Evolutionary conservation across 2,888 invertebrate genomes (phyloP).

Genomic region (Drosophila falleni): DNA sequence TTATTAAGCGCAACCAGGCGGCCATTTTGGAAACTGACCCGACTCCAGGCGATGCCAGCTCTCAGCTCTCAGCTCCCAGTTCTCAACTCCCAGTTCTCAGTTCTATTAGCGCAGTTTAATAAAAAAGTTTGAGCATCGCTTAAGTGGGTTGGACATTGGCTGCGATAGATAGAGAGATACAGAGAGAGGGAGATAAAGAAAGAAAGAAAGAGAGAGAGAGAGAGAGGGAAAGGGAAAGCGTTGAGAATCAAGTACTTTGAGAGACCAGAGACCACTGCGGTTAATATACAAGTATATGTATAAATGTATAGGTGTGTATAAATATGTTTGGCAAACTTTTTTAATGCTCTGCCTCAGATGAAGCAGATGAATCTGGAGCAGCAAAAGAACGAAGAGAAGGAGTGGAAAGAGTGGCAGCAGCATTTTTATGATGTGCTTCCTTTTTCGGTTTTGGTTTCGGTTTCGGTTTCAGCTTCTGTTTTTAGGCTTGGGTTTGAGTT

Average conservation of each 20-base stretch:
- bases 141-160: constrained; percentile 58
- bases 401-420: constrained; percentile 1
- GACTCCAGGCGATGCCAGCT: constrained; percentile 40
- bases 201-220: not conserved
- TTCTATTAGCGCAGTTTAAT: constrained; percentile 80
- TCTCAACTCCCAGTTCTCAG: constrained; percentile 43
- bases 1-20: constrained; percentile 82
- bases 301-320: constrained; percentile 41
- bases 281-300: constrained; percentile 57
- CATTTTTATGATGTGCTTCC: constrained; percentile 67
- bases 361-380: constrained; percentile 11
- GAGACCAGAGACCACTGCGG: constrained; percentile 48
- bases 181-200: not conserved
- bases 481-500: constrained; percentile 21
- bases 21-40: constrained; percentile 80
- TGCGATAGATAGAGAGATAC: not conserved
- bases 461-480: constrained; percentile 22
- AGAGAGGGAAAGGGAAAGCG: constrained; percentile 2
- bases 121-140: constrained; percentile 76
- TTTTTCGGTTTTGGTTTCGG: constrained; percentile 29
- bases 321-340: constrained; percentile 71
- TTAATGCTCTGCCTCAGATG: constrained; percentile 62
- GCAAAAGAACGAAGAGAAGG: not conserved
- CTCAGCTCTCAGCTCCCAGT: constrained; percentile 9
- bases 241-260: constrained; percentile 22